phyloP scores from a whole-genome alignment of 2,113 vertebrate genomes.

The Anhinga anhinga region DNA sequence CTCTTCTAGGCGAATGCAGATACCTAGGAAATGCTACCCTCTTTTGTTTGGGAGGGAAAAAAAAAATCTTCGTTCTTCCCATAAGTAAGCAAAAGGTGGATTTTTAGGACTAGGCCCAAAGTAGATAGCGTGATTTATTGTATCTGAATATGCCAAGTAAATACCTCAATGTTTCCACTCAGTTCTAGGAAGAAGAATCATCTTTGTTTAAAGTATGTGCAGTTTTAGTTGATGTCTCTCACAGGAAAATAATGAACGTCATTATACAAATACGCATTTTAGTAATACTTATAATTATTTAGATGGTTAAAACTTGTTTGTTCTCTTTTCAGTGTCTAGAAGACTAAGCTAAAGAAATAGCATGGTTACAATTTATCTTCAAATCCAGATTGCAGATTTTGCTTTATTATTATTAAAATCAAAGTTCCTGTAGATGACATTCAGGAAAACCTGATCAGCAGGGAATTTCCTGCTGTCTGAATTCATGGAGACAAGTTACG shows the following conservation, averaged over 20 bases:
- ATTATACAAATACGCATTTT: background rate
- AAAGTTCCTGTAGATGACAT: constrained; percentile 49
- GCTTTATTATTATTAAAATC: constrained; percentile 40
- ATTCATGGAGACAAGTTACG: constrained; percentile 31
- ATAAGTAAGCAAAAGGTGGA: background rate
- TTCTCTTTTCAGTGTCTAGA: background rate
- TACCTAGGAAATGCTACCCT: background rate
- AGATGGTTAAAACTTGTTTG: background rate
- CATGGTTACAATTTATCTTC: constrained; percentile 25
- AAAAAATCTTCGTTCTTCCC: background rate
- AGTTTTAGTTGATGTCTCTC: background rate
- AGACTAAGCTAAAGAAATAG: background rate
- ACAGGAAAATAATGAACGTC: background rate
- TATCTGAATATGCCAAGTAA: constrained; percentile 21
- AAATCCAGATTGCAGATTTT: constrained; percentile 25
- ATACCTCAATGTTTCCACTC: constrained; percentile 26
- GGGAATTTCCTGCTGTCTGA: constrained; percentile 72
- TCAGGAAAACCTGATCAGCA: constrained; percentile 66
- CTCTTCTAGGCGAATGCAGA: background rate
- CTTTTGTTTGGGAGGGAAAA: background rate
- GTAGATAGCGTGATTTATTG: background rate
- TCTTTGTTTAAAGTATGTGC: background rate
- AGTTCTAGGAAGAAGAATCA: constrained; percentile 17
- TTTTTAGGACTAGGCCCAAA: background rate
- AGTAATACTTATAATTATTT: background rate